These are phyloP conservation scores for Prionace glauca DNA, from an alignment of 2,797 vertebrate species.

Conservation along the genomic window DNA sequence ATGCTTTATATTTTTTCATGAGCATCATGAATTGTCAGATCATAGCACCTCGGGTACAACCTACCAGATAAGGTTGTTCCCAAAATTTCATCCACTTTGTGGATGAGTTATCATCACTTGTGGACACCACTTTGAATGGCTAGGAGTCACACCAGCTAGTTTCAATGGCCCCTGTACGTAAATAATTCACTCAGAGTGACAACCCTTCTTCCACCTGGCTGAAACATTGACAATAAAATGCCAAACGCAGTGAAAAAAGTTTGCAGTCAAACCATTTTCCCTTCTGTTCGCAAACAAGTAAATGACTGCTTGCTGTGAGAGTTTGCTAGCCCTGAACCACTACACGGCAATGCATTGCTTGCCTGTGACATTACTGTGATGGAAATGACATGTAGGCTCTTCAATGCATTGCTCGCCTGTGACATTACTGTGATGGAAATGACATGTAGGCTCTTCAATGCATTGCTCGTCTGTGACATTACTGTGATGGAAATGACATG, in stretches of 20 bases:
- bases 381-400: neutral
- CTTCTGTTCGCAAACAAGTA: neutral
- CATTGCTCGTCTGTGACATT: neutral
- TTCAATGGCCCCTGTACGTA: neutral
- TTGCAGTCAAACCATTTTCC: neutral
- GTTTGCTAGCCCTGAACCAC: neutral
- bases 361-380: neutral
- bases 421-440: neutral
- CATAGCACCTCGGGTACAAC: neutral
- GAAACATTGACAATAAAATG: neutral
- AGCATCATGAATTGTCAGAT: neutral
- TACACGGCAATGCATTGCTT: neutral
- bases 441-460: too few species aligned
- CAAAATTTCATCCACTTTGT: neutral
- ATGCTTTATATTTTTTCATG: neutral
- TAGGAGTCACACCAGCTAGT: neutral
- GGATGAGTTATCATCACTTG: neutral
- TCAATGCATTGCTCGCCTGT: neutral
- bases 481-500: neutral
- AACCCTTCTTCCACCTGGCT: neutral
- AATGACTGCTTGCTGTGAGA: neutral
- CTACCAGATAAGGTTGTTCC: neutral
- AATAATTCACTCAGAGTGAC: neutral
- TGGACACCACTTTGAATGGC: neutral
- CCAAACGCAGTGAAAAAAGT: neutral